Conservation (phyloP, 1,140 invertebrate species). For the Anoplophora glabripennis region DNA sequence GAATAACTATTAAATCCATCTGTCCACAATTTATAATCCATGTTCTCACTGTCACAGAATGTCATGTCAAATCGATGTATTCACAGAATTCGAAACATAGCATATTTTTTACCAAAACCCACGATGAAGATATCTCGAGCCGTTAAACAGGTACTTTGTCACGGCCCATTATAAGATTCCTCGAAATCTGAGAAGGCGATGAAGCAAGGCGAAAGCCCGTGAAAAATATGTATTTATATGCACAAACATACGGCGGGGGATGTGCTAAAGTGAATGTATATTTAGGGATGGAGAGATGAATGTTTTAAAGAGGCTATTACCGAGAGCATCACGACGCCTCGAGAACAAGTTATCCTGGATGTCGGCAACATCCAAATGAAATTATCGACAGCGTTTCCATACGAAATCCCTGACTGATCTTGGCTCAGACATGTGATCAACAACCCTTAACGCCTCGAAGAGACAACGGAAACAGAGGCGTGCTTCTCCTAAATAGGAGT, state of each 20-base stretch:
- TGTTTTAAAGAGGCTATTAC: neutral
- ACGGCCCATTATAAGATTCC: too few relatives aligned
- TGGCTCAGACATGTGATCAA: conserved; percentile 5
- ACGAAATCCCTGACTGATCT: conserved; percentile 1
- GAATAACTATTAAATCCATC: too few relatives aligned
- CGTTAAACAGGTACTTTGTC: too few relatives aligned
- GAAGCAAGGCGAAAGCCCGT: neutral
- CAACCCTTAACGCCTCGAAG: neutral
- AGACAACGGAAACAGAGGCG: neutral
- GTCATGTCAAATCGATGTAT: too few relatives aligned
- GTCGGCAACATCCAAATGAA: conserved; percentile 1
- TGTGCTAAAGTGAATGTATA: neutral
- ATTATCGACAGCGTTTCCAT: neutral
- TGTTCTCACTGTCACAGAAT: too few relatives aligned
- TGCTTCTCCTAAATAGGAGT: neutral
- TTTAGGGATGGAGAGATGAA: neutral
- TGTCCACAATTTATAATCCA: too few relatives aligned
- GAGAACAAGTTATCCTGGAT: neutral
- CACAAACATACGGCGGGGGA: neutral
- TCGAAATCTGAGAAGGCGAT: neutral
- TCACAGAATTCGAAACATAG: too few relatives aligned
- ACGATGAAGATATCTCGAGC: too few relatives aligned
- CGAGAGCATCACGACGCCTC: neutral
- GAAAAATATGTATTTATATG: neutral
- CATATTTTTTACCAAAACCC: too few relatives aligned